Percentiles rank a stretch among this genome's conserved stretches.
phyloP scores from a whole-genome alignment of 2,113 vertebrate species.

The Vulpes ferrilata region DNA sequence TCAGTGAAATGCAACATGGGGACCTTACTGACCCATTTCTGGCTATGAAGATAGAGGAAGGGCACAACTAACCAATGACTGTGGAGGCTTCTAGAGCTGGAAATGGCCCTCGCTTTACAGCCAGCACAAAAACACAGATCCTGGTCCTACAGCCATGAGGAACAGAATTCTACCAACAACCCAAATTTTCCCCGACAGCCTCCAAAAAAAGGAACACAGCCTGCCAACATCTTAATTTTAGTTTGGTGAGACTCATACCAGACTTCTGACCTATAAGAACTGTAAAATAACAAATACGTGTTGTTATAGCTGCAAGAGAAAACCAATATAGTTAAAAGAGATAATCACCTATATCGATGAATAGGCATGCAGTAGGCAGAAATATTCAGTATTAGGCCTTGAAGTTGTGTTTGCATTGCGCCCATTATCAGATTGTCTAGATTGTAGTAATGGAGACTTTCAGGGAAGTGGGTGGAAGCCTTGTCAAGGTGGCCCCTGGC shows the following conservation, averaged over 20 bases:
- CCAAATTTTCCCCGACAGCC: background rate
- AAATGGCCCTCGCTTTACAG: background rate
- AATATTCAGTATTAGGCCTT: background rate
- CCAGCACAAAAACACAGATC: background rate
- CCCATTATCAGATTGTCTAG: background rate
- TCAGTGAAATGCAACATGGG: background rate
- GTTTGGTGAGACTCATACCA: background rate
- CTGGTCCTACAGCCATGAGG: background rate
- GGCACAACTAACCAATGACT: background rate
- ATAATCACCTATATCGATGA: background rate
- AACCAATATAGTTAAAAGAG: background rate
- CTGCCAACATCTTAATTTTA: background rate
- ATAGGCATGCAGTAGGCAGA: background rate
- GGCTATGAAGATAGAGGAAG: background rate
- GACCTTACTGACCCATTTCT: background rate
- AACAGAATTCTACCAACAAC: background rate
- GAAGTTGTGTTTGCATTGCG: background rate
- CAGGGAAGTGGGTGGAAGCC: background rate
- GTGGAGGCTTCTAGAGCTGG: background rate
- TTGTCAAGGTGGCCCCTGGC: background rate
- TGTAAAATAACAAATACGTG: background rate
- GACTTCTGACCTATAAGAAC: background rate
- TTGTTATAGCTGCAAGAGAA: background rate
- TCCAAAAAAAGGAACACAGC: background rate
- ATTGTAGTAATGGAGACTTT: background rate